Evolutionary conservation across 2,797 vertebrate species (phyloP), one percentile per base, ranked within the genome.

Genomic region (Streptopelia turtur): DNA sequence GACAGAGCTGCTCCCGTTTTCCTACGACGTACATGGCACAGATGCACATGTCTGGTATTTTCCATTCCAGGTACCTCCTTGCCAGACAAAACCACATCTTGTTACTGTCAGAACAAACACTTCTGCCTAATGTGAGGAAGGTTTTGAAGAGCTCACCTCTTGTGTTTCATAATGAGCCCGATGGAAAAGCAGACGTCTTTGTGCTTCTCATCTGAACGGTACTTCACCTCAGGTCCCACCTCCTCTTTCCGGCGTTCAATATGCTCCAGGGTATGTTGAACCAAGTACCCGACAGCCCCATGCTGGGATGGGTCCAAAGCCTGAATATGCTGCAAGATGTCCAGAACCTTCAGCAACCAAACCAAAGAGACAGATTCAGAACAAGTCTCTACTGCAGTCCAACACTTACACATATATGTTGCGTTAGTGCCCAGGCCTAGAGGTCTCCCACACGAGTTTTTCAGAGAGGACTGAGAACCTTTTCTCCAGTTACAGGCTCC

Each of bases 261-360:
- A 96, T 99, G 99, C 93, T 99, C 99, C 76, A 99, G 98, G 0
- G 99, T 99, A 86, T 99, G 99, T 87, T 99, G 99, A 74, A 99
- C 99, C 95, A 99, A 96, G 95, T 99, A 99, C 30, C 99, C 99
- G 53, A 99, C 99, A 0, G 99, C 99, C 14, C 99, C 99, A 0
- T 99, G 99, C 97, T 99, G 99, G 8, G 99, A 99, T 0, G 99
- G 99, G 89, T 99, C 99, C 92, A 99, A 93, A 5, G 98, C 99
- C 93, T 99, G 99, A 85, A 99, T 99, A 80, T 99, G 99, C 98
- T 99, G 99, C 83, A 99, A 98, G 96, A 99, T 99, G 97, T 99
- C 99, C 94, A 99, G 98, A 49, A 99, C 99, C 99, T 99, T 97
- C 90, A 95, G 96, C 77, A 96, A 85, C 1, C 96, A 93, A 90